Evolutionary conservation across 2,888 invertebrate genomes (phyloP), one percentile per base, ranked within the genome.

Genomic region (Homarus gammarus): DNA sequence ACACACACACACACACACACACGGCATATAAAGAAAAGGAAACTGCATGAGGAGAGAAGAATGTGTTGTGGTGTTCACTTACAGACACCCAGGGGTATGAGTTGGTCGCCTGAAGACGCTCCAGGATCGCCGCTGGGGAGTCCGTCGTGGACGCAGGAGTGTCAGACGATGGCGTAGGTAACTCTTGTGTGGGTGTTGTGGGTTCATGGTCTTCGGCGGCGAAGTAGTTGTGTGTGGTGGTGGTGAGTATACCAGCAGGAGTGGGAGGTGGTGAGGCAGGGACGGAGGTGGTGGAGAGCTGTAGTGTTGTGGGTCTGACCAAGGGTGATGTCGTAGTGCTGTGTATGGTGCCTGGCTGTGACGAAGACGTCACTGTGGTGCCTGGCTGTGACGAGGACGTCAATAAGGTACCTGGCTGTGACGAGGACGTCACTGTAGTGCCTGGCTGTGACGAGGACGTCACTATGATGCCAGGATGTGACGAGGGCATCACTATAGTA

Each of bases 1-100:
- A n/a, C n/a, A n/a, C n/a, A n/a, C n/a, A n/a, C n/a, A n/a, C n/a
- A n/a, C n/a, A n/a, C n/a, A n/a, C n/a, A n/a, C n/a, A n/a, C n/a
- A n/a, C n/a, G n/a, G n/a, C n/a, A n/a, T n/a, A n/a, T n/a, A n/a
- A n/a, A n/a, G n/a, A n/a, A n/a, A n/a, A n/a, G n/a, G n/a, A n/a
- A n/a, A n/a, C n/a, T n/a, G n/a, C n/a, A n/a, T n/a, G n/a, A n/a
- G n/a, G n/a, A n/a, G n/a, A n/a, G n/a, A n/a, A n/a, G n/a, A n/a
- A n/a, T n/a, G n/a, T n/a, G n/a, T n/a, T n/a, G n/a, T n/a, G n/a
- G n/a, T n/a, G n/a, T n/a, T n/a, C n/a, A 88, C 88, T 88, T 88
- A 88, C 88, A 0, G 88, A 88, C 33, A 88, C 83, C 88, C 88
- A 88, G n/a, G 88, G 88, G 70, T 88, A 77, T 18, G 51, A 33